Conservation (phyloP, 2,797 vertebrate species). For the Erpetoichthys calabaricus region DNA sequence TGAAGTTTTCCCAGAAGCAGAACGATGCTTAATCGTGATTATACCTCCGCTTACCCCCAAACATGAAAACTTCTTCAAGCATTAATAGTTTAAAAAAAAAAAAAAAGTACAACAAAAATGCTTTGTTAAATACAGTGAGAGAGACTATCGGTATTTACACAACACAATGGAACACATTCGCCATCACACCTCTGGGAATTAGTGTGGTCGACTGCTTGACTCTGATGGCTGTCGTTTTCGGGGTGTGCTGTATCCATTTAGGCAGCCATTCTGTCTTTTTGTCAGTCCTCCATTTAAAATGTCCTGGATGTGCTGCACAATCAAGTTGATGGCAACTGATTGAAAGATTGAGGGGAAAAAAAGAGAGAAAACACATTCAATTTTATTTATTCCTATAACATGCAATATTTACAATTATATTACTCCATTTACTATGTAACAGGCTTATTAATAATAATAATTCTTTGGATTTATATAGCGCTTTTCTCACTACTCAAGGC, state of each 20-base stretch:
- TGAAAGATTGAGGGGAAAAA: neutral
- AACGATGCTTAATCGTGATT: conserved; percentile 13
- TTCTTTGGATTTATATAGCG: no score
- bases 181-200: conserved; percentile 44
- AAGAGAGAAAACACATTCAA: neutral
- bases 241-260: conserved; percentile 52
- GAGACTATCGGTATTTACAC: conserved; percentile 39
- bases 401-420: no score
- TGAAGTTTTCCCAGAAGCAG: conserved; percentile 20
- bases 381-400: neutral
- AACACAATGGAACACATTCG: conserved; percentile 17
- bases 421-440: no score
- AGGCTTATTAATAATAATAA: no score
- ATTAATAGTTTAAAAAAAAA: conserved; percentile 5
- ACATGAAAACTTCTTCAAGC: conserved; percentile 8
- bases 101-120: conserved; percentile 31
- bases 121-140: conserved; percentile 46
- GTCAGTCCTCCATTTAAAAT: conserved; percentile 74
- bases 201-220: conserved; percentile 77
- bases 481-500: no score
- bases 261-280: conserved; percentile 66
- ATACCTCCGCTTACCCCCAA: conserved; percentile 17
- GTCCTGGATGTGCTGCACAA: conserved; percentile 94
- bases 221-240: conserved; percentile 66
- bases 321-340: conserved; percentile 89